Conservation (phyloP, 2,888 invertebrate species). For the Cryptophagus acutangulus region DNA sequence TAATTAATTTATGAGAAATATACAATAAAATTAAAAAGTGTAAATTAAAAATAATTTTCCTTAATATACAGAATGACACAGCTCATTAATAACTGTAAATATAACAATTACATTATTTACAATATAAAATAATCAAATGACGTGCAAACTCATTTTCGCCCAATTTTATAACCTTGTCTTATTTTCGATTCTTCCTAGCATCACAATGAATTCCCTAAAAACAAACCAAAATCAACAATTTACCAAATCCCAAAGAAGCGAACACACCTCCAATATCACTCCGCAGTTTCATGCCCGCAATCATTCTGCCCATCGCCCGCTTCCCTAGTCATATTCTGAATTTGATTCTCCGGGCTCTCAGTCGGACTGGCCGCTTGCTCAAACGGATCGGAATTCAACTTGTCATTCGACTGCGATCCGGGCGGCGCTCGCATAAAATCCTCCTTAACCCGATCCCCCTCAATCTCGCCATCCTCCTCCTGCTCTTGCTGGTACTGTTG, state of each 20-base stretch:
- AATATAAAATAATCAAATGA: no score
- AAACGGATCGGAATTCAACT: conserved; percentile 35
- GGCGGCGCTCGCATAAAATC: conserved; percentile 37
- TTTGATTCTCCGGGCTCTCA: conserved; percentile 32
- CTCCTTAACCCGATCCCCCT: no score
- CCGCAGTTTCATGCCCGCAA: conserved; percentile 32
- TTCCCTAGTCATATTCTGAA: conserved; percentile 53
- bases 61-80: conserved; percentile 40
- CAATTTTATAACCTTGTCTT: conserved; percentile 19
- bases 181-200: conserved; percentile 14
- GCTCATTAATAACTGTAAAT: conserved; percentile 31
- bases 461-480: conserved; percentile 15
- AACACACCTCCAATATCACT: conserved; percentile 31
- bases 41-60: conserved; percentile 37
- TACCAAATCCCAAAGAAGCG: conserved; percentile 3
- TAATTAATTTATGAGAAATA: conserved; percentile 40
- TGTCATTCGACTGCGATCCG: conserved; percentile 38
- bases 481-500: conserved; percentile 25
- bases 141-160: conserved; percentile 26
- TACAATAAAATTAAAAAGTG: conserved; percentile 39
- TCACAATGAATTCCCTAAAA: conserved; percentile 24
- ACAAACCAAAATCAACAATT: conserved; percentile 6
- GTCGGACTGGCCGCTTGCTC: conserved; percentile 27
- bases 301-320: conserved; percentile 51
- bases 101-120: conserved; percentile 43